Evolutionary conservation across 2,888 invertebrate species (phyloP), one percentile per base, ranked within the genome.

Genomic region (Agrochola lota): DNA sequence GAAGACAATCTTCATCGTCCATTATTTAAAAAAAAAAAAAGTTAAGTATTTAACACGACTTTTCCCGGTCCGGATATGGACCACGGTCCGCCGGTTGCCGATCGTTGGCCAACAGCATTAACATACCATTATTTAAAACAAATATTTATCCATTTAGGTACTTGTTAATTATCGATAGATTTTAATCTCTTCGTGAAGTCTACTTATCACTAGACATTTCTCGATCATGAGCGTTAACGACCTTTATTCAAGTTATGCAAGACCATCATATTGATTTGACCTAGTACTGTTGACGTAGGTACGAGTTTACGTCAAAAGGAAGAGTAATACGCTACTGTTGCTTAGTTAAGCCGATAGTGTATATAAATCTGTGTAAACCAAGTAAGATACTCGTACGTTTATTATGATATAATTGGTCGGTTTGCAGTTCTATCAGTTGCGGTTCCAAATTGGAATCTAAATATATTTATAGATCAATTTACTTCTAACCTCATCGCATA

Each of bases 171-270:
- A 30, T 15, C 12, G 7, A 12, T n/a, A 7, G n/a, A 20, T 52
- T 49, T 26, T 52, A 11, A 49, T 49, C n/a, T 64, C 35, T 35
- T 35, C 35, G 35, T 35, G 35, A 35, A 35, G 35, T 9, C 26
- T 40, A 30, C 15, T 59, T 40, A 26, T 64, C 17, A 43, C 40
- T 55, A 74, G 60, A 79, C 66, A 81, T 79, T 62, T 57, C 20
- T 57, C 40, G 60, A 80, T 74, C 40, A 74, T 40, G 35, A 68
- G 49, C 46, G 59, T 55, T 26, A 52, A 26, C 43, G 26, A 78
- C 64, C 40, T 49, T 60, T 67, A 62, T 67, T 62, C 30, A 40
- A 30, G 40, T 40, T 67, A 35, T 55, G 62, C 30, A 80, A 67
- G 55, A 67, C 62, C 49, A 20, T 40, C 52, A 74, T 72, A 81